These are phyloP conservation scores for Ammodytes dubius DNA, from an alignment of 2,113 vertebrate genomes.

Conservation along the genomic window DNA sequence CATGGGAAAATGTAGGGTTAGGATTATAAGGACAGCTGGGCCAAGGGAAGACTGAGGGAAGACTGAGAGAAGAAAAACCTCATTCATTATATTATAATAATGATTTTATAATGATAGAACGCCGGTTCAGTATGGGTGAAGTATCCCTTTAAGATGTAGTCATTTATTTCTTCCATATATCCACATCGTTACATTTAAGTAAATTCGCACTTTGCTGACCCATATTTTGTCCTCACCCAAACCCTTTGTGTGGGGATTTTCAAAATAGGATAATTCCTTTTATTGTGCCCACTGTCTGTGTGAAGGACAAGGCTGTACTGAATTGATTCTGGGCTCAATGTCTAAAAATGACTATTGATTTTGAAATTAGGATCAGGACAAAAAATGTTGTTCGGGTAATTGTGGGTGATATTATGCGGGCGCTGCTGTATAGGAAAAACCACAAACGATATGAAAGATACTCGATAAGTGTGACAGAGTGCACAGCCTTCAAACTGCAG, in stretches of 20 bases:
- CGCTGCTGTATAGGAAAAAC: background rate
- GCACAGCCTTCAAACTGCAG: background rate
- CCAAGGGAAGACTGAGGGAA: too few relatives aligned
- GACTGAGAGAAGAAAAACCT: too few relatives aligned
- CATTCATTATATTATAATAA: too few relatives aligned
- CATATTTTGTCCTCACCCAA: background rate
- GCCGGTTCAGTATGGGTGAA: too few relatives aligned
- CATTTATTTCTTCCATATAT: background rate
- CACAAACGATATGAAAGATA: background rate
- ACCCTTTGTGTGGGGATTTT: background rate
- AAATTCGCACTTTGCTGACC: background rate
- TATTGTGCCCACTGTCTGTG: background rate
- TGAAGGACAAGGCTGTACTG: conserved; percentile 4
- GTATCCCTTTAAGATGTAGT: too few relatives aligned
- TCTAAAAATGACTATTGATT: background rate
- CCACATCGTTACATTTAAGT: background rate
- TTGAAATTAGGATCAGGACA: background rate
- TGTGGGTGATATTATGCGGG: background rate
- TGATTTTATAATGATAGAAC: too few relatives aligned
- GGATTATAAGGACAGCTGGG: too few relatives aligned
- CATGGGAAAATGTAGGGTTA: too few relatives aligned
- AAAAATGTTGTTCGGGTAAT: background rate
- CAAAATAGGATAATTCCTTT: background rate
- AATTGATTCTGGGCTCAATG: rapidly evolving
- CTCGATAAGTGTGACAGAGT: background rate